Evolutionary conservation across 1,140 invertebrate species (phyloP), one percentile per base, ranked within the genome.

Genomic region (Drosophila rhopaloa): DNA sequence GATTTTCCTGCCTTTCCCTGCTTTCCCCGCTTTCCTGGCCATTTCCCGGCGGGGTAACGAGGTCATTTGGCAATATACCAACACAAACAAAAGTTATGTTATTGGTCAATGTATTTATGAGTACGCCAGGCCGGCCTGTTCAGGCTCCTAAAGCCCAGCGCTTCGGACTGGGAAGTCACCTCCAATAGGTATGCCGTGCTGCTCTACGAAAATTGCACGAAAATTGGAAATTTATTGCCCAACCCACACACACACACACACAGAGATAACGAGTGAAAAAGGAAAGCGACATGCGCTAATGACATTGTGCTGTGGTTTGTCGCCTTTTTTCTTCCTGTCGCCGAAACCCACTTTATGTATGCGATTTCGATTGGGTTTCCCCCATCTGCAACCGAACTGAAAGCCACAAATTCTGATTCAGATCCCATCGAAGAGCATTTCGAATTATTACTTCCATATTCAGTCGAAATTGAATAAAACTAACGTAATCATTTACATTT

Each of bases 51-150:
- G 54, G 62, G 62, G 76, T 81, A 80, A 81, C 79, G 79, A 81
- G 79, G 79, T 81, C 79, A 81, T 80, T 75, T 80, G 78, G 77
- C 62, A 55, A 81, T 53, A 63, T 58, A 68, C 81, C 74, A 55
- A 76, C 56, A 55, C 63, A 78, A 56, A 63, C 75, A 79, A 79
- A 86, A 86, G 86, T 86, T 86, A 85, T 85, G 82, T 85, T 85
- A 85, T 85, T 86, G 81, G 81, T 86, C 82, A 86, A 86, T 78
- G 81, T 85, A 81, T 85, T 85, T 85, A 86, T 86, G 81, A 85
- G 81, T 71, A 51, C 63, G 68, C 14, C 73, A 63, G 44, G 9
- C 58, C 51, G 40, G 40, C 38, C 35, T 4, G 24, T 24, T 24
- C 24, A 24, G 24, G 24, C 24, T 27, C 24, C 35, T 19, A 53